These are phyloP conservation scores for Drosophila novamexicana DNA, from an alignment of 1,140 invertebrate species.

Conservation along the genomic window DNA sequence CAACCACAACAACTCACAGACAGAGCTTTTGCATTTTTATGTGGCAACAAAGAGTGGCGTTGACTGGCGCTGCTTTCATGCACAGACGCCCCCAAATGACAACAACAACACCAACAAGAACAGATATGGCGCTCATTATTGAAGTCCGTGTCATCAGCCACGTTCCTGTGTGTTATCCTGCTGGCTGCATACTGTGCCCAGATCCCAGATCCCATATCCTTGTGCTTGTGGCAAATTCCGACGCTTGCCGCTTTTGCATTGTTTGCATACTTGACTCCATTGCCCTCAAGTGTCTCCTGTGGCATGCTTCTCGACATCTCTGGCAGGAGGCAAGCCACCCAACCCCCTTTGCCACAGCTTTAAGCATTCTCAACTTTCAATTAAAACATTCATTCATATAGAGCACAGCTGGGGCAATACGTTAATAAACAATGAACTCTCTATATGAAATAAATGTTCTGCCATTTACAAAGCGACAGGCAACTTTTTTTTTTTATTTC, in stretches of 20 bases:
- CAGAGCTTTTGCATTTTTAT: conserved; percentile 33
- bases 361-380: conserved; percentile 51
- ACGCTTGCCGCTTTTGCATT: conserved; percentile 65
- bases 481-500: neutral
- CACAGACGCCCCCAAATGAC: conserved; percentile 52
- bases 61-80: conserved; percentile 54
- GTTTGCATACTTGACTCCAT: conserved; percentile 79
- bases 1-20: conserved; percentile 11
- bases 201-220: conserved; percentile 34
- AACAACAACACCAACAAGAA: conserved; percentile 18
- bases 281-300: conserved; percentile 65
- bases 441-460: conserved; percentile 65
- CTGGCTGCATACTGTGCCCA: conserved; percentile 39
- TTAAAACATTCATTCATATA: conserved; percentile 25
- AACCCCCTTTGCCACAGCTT: conserved; percentile 12
- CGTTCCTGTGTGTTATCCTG: conserved; percentile 33
- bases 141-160: conserved; percentile 62
- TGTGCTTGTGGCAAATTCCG: conserved; percentile 63
- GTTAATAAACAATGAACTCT: conserved; percentile 47
- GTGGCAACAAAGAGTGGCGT: conserved; percentile 46
- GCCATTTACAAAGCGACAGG: conserved; percentile 66
- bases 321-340: conserved; percentile 8
- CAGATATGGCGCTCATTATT: conserved; percentile 70
- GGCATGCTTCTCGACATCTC: conserved; percentile 30
- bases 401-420: conserved; percentile 13